Percentiles rank a stretch among this genome's conserved stretches.
These are phyloP conservation scores for Trichosurus vulpecula DNA, from an alignment of 2,797 vertebrate genomes.

Conservation along the genomic window DNA sequence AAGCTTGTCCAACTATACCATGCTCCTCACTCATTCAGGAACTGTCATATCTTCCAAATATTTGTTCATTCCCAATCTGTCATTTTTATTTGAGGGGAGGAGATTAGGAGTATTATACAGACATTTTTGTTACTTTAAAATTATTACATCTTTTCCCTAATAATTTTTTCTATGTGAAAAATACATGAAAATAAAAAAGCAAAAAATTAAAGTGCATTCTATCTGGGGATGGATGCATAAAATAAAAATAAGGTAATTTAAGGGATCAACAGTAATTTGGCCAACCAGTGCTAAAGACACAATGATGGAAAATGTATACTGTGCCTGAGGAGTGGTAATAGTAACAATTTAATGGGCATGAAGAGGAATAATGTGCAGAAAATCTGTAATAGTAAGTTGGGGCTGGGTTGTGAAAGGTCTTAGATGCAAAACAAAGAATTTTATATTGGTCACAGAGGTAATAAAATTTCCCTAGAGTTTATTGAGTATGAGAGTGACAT, in stretches of 20 bases:
- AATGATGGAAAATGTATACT: neutral
- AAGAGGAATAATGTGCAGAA: neutral
- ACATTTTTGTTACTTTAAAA: neutral
- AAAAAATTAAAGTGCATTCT: neutral
- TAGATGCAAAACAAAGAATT: neutral
- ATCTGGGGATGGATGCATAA: neutral
- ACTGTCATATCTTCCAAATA: neutral
- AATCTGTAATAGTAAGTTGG: neutral
- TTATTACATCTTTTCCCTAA: neutral
- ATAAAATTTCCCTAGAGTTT: neutral
- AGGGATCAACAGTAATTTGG: neutral
- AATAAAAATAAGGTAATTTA: neutral
- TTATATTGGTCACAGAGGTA: neutral
- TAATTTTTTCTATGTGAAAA: neutral
- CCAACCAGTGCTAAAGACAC: neutral
- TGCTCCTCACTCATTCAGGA: neutral
- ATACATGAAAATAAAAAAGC: neutral
- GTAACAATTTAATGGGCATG: neutral
- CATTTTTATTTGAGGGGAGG: neutral
- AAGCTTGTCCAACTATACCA: neutral
- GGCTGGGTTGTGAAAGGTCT: neutral
- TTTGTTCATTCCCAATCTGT: neutral
- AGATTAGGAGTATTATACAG: neutral
- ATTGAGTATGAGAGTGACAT: neutral
- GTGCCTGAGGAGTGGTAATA: neutral